These are phyloP conservation scores for Hypsibius dujardini DNA, from an alignment of 1,140 invertebrate species.

Conservation along the genomic window DNA sequence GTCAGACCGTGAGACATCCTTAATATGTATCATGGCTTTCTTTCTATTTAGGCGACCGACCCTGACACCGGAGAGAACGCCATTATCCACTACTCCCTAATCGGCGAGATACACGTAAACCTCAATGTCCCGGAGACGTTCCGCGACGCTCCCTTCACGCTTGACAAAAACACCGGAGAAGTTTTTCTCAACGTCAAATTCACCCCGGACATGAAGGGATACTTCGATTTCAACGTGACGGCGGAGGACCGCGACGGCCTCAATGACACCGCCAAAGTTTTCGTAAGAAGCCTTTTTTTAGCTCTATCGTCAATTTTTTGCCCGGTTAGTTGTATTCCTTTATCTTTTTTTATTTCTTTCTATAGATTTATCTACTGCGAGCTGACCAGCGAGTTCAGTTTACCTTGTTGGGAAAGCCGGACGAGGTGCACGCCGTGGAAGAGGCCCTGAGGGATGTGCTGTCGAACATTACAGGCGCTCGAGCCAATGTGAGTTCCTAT, in stretches of 20 bases:
- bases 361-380: conserved; percentile 61
- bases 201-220: conserved; percentile 85
- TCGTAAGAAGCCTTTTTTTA: conserved; percentile 27
- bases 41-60: conserved; percentile 51
- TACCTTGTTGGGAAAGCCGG: conserved; percentile 67
- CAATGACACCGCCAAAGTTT: conserved; percentile 33
- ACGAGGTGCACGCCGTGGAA: conserved; percentile 59
- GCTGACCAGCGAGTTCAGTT: conserved; percentile 83
- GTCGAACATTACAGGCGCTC: conserved; percentile 5
- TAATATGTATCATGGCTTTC: conserved; percentile 10
- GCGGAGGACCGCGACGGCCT: conserved; percentile 67
- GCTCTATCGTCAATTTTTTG: neutral
- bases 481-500: conserved; percentile 2
- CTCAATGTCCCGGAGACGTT: conserved; percentile 65
- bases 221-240: conserved; percentile 72
- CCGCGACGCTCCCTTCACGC: conserved; percentile 56
- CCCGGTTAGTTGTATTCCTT: no score
- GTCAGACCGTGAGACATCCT: no score
- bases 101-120: conserved; percentile 51
- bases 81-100: conserved; percentile 54
- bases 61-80: conserved; percentile 56
- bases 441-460: conserved; percentile 48
- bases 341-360: conserved; percentile 10
- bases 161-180: conserved; percentile 57
- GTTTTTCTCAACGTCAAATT: conserved; percentile 81